Evolutionary conservation across 1,140 invertebrate genomes (phyloP).

Genomic region (Hesperophylax magnus): DNA sequence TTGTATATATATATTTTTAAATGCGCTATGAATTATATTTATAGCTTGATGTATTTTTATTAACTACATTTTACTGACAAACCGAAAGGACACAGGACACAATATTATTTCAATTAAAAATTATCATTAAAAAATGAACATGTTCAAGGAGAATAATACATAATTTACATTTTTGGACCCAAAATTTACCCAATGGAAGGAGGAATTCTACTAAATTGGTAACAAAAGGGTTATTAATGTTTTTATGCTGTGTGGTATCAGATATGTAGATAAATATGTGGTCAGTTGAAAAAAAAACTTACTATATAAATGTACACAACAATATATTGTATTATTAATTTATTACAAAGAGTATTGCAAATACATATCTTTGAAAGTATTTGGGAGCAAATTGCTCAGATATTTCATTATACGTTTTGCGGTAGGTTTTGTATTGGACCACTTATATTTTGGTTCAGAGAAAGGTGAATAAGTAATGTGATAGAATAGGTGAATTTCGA

Average conservation of each 20-base stretch:
- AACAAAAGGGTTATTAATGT: neutral
- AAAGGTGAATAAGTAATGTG: too few species aligned
- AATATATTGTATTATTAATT: too few species aligned
- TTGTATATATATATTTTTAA: neutral
- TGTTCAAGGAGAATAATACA: neutral
- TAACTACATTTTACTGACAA: neutral
- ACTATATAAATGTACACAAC: too few species aligned
- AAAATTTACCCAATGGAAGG: constrained; percentile 14
- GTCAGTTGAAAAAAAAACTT: too few species aligned
- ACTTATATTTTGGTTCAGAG: too few species aligned
- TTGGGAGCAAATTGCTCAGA: too few species aligned
- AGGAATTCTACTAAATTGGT: constrained; percentile 1
- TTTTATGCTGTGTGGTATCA: neutral
- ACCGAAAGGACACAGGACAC: neutral
- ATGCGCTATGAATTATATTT: neutral
- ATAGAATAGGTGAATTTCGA: too few species aligned
- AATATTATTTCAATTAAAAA: neutral
- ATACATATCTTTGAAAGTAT: too few species aligned
- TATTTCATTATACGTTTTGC: too few species aligned
- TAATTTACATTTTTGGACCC: constrained; percentile 13
- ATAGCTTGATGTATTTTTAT: neutral
- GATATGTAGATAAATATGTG: neutral
- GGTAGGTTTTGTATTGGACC: too few species aligned
- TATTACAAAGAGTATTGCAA: too few species aligned
- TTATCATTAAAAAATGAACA: neutral